phyloP scores from a whole-genome alignment of 35 echinoderm and acorn worm species.

The Lytechinus pictus region DNA sequence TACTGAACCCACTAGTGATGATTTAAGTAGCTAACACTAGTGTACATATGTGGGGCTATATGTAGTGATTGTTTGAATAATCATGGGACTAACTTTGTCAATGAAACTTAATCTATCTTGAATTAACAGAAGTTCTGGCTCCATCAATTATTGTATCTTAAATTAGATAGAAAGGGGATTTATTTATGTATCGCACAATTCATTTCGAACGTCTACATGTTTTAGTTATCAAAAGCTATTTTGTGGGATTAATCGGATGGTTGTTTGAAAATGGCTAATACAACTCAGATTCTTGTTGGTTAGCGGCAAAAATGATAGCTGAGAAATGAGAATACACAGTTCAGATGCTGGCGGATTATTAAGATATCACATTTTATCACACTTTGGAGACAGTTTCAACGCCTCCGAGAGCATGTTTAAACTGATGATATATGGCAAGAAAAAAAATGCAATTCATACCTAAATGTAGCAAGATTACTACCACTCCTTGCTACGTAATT shows the following conservation, averaged over 20 bases:
- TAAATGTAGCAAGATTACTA: neutral
- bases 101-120: neutral
- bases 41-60: neutral
- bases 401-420: neutral
- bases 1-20: too few relatives aligned
- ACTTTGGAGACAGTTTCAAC: neutral
- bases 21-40: too few relatives aligned
- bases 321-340: neutral
- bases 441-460: neutral
- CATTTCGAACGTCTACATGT: too few relatives aligned
- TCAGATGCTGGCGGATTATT: neutral
- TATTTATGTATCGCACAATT: neutral
- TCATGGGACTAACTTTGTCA: too few relatives aligned
- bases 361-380: neutral
- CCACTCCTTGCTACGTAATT: neutral
- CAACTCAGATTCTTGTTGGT: too few relatives aligned
- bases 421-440: neutral
- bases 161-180: neutral
- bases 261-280: too few relatives aligned
- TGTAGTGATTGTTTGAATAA: too few relatives aligned
- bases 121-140: neutral
- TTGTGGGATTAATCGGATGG: too few relatives aligned
- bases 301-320: too few relatives aligned
- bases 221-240: too few relatives aligned
- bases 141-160: neutral